Base-by-base conservation (phyloP, 2,113 vertebrate species). In the Vanacampus margaritifer region DNA sequence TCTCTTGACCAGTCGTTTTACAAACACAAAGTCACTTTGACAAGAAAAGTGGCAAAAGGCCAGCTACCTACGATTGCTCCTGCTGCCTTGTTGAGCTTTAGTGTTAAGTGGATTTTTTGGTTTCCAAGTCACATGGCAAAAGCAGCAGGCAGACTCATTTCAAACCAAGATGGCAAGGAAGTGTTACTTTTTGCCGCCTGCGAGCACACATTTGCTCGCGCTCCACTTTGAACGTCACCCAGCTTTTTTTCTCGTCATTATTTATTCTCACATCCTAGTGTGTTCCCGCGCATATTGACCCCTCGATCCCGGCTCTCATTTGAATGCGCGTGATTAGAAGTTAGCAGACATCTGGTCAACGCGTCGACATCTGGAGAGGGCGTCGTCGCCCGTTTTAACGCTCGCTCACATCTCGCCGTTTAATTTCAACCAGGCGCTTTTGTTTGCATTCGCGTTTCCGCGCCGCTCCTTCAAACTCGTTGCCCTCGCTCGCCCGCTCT, bases 311-410 rank as follows among this genome's bases (percentile, higher is more conserved):
- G 57, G 19, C 41, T 70, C 64, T 72, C 56, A 53, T 67, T 66
- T 62, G 65, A 37, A 65, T 61, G 13, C 41, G 67, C 74, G 71
- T 76, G 77, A 82, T 85, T 79, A 82, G 61, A 82, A 80, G 74
- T 72, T 72, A 61, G 64, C 66, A 75, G 82, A 81, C 84, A 88
- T 86, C 81, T 87, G 81, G 72, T 73, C 69, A 28, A 35, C 45
- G 69, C 77, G 17, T 85, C 79, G 79, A 66, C 81, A 88, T 86
- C 81, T 86, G 80, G 66, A 81, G 71, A 74, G 51, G 62, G 57
- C 41, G 69, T 76, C 32, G 71, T 74, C 64, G 63, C 70, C 74
- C 77, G 67, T 77, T 83, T 72, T 78, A 71, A 78, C 83, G 65
- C 67, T 60, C 64, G 72, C 62, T 75, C 53, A 51, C 56, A 75